Evolutionary conservation across 2,888 invertebrate genomes (phyloP), one percentile per base, ranked within the genome.

Genomic region (Patella caerulea): DNA sequence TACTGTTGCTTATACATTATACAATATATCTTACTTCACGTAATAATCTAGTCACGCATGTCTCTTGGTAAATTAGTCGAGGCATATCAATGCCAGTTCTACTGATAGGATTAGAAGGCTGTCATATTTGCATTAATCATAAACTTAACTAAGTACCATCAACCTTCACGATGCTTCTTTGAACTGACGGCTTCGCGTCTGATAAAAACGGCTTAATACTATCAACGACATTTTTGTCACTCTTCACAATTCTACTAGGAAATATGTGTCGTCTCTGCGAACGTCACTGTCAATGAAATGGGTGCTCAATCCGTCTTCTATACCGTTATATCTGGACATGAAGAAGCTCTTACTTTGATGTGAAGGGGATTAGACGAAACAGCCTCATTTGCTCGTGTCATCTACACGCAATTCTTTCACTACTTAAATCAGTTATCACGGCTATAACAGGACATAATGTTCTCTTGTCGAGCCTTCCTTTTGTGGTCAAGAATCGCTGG

Each of bases 381-480:
- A 45, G 72, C 70, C 80, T 80, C 80, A 76, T 80, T 80, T 80
- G 80, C 76, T 72, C 74, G 65, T 76, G 80, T 78, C 80, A 80
- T 74, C 72, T 70, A 76, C 76, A 77, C 72, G 78, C 80, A 80
- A 74, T 72, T 19, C 72, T 73, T 75, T 71, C 55, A 45, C 56
- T 74, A 72, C 79, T 80, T 72, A 59, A 78, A 71, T 72, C 75
- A 70, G 72, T 77, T 75, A 75, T 70, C 54, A 34, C 65, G 69
- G 72, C 75, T 75, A 65, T 73, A 77, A 56, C 17, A 72, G 53
- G 74, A 53, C 76, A 45, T 45, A 45, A 45, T 45, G 45, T 45
- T 45, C 45, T 45, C 45, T 45, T 45, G 45, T 45, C 45, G 45
- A 45, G 9, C 45, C 45, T 45, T 45, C 45, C 45, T 45, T 9